Percentiles rank a stretch among this genome's conserved stretches.
phyloP scores from a whole-genome alignment of 2,113 vertebrate genomes.

The Bubalus kerabau region DNA sequence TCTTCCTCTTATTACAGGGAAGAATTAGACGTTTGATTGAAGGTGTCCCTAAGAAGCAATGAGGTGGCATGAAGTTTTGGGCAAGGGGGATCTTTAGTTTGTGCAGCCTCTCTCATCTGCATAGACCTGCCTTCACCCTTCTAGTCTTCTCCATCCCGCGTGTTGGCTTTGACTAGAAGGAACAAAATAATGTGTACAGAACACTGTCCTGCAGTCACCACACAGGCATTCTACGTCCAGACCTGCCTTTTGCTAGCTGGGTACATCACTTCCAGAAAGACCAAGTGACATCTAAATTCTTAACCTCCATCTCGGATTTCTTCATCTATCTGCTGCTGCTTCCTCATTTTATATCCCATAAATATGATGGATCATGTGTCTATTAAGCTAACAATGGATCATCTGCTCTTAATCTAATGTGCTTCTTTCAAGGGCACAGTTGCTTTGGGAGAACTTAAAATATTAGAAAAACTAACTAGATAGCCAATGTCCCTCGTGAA shows the following conservation, averaged over 20 bases:
- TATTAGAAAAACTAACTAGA: neutral
- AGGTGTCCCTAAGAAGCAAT: neutral
- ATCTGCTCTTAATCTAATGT: neutral
- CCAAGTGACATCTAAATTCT: neutral
- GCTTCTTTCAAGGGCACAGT: neutral
- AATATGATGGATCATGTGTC: neutral
- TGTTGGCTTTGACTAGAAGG: neutral
- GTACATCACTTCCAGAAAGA: neutral
- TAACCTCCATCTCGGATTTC: neutral
- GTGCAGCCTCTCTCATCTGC: neutral
- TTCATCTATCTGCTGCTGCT: neutral
- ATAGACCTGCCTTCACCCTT: neutral
- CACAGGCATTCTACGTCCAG: neutral
- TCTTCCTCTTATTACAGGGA: neutral
- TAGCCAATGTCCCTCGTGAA: neutral
- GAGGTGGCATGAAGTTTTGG: neutral
- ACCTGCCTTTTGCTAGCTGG: neutral
- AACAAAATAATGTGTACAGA: neutral
- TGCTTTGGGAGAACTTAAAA: neutral
- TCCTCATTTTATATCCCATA: neutral
- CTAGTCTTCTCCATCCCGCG: neutral
- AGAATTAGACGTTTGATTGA: neutral
- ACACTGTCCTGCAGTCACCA: neutral
- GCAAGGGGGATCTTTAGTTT: neutral
- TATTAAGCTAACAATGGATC: neutral